Evolutionary conservation across 2,888 invertebrate species (phyloP).

Genomic region (Phania funesta): DNA sequence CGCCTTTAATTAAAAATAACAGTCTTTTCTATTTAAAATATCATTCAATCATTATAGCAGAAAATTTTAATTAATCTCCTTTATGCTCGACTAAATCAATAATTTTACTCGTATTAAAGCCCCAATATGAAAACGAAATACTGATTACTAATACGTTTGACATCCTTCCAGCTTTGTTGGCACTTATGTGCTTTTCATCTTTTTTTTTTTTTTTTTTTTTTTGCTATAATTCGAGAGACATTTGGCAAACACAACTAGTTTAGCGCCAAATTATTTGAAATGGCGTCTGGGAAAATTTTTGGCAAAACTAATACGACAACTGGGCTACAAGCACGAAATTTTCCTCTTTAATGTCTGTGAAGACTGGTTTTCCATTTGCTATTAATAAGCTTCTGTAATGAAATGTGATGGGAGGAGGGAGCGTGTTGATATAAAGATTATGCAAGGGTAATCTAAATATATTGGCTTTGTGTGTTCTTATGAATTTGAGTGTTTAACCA

Average conservation of each 20-base stretch:
- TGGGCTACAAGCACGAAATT: not conserved
- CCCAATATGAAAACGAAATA: not conserved
- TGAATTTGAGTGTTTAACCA: too few relatives aligned
- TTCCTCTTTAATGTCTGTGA: not conserved
- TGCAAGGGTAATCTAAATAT: constrained; percentile 35
- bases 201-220: too few relatives aligned
- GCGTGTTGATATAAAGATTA: not conserved
- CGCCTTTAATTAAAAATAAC: too few relatives aligned
- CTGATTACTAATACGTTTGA: constrained; percentile 41
- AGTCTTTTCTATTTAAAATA: too few relatives aligned
- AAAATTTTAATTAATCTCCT: constrained; percentile 21
- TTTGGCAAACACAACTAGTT: constrained; percentile 54
- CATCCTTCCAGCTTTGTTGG: constrained; percentile 32
- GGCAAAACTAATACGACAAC: constrained; percentile 8
- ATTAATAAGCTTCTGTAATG: constrained; percentile 28
- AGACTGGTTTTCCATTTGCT: constrained; percentile 15
- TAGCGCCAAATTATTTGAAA: constrained; percentile 48
- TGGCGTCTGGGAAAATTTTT: constrained; percentile 56
- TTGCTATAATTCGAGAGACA: constrained; percentile 8
- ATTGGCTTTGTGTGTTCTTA: not conserved
- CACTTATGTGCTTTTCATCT: not conserved
- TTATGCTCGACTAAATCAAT: constrained; percentile 39
- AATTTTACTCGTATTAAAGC: constrained; percentile 6
- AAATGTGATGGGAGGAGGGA: not conserved
- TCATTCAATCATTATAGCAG: not conserved